Evolutionary conservation across 2,797 vertebrate species (phyloP).

Genomic region (Pipistrellus pipistrellus): DNA sequence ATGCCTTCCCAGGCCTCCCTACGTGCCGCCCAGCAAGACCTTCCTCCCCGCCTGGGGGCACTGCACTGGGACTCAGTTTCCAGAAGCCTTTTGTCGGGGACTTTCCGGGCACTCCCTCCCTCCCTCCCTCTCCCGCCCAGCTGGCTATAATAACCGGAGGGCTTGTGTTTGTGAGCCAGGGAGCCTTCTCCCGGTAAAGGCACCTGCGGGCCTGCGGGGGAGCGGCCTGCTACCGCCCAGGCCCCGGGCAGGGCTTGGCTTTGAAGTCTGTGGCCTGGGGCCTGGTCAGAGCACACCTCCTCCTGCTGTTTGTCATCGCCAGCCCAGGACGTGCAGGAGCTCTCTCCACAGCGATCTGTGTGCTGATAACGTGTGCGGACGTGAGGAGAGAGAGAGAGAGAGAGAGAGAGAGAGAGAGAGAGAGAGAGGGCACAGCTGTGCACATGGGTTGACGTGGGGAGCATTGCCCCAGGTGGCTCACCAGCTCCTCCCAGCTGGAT

Average conservation of each 20-base stretch:
- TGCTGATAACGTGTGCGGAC: fast-evolving
- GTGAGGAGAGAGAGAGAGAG: fast-evolving
- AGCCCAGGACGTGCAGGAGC: background rate
- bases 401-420: background rate
- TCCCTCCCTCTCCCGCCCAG: no score
- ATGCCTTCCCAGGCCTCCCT: background rate
- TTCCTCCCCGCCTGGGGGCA: background rate
- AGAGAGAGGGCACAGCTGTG: background rate
- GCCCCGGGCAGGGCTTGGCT: background rate
- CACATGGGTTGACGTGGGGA: fast-evolving
- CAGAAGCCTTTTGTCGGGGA: background rate
- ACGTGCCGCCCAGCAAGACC: fast-evolving
- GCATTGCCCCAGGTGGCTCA: fast-evolving
- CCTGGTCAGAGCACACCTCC: background rate
- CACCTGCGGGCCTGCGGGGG: background rate
- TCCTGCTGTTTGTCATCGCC: background rate
- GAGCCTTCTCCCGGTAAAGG: background rate
- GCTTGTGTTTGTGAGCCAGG: background rate
- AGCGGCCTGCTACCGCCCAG: background rate
- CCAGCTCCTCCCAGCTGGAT: background rate
- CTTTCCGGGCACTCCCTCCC: background rate
- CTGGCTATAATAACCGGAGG: background rate
- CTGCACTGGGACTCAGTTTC: fast-evolving
- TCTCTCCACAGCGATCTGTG: background rate
- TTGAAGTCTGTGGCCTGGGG: background rate